Percentiles rank a stretch among this genome's conserved stretches.
These are phyloP conservation scores for Cirrhinus mrigala DNA, from an alignment of 2,797 vertebrate genomes.

Conservation along the genomic window DNA sequence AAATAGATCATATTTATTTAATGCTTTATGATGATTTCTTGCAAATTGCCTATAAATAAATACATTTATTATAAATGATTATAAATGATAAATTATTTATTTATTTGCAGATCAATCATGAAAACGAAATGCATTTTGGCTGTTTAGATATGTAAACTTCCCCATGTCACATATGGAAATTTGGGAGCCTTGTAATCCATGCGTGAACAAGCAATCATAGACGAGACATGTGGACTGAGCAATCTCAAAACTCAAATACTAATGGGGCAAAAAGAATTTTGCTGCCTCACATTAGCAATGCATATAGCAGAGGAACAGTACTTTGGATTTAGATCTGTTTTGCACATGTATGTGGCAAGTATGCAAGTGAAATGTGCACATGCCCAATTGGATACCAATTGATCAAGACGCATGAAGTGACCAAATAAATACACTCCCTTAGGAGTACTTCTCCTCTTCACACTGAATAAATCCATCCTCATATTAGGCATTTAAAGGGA, in stretches of 20 bases:
- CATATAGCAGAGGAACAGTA: background rate
- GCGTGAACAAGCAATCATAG: background rate
- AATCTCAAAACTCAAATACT: background rate
- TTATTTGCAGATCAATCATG: background rate
- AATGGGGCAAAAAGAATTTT: background rate
- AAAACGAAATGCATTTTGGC: background rate
- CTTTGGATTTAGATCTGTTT: background rate
- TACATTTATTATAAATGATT: background rate
- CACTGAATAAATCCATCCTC: background rate
- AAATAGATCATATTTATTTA: background rate
- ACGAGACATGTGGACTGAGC: background rate
- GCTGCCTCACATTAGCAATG: background rate
- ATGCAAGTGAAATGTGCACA: background rate
- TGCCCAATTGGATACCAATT: background rate
- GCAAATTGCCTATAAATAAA: background rate
- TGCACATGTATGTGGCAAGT: background rate
- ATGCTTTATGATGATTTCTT: background rate
- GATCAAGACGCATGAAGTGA: slow-evolving; percentile 19
- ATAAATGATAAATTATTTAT: background rate
- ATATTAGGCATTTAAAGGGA: background rate
- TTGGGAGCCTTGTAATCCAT: background rate
- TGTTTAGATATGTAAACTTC: background rate
- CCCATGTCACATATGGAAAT: background rate
- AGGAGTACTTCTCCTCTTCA: background rate
- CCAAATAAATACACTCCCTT: background rate